Evolutionary conservation across 2,113 vertebrate genomes (phyloP).

Genomic region (Callocephalon fimbriatum): DNA sequence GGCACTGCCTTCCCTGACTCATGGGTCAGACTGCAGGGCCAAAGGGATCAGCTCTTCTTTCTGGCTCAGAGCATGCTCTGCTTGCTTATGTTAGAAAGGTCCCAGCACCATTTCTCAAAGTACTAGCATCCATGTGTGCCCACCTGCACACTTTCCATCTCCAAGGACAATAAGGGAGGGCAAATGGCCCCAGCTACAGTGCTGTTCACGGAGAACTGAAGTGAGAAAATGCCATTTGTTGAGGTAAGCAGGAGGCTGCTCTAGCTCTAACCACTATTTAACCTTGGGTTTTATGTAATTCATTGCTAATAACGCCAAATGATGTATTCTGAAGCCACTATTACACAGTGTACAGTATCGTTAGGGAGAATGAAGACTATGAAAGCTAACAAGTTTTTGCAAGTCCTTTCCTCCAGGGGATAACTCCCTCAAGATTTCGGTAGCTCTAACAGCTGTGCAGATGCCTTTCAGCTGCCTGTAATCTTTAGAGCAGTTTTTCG

Average conservation of each 20-base stretch:
- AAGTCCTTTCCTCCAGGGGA: not conserved
- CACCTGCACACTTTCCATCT: accelerated
- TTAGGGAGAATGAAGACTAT: not conserved
- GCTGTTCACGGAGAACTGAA: not conserved
- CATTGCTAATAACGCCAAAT: not conserved
- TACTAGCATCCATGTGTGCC: accelerated
- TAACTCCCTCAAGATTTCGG: not conserved
- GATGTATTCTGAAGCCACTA: not conserved
- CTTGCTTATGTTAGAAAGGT: not conserved
- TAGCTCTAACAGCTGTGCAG: not conserved
- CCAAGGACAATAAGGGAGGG: not conserved
- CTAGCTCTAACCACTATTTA: not conserved
- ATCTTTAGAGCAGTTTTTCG: not conserved
- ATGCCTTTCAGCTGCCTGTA: not conserved
- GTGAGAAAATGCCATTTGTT: not conserved
- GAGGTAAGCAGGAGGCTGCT: not conserved
- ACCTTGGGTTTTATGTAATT: not conserved
- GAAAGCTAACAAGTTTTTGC: not conserved
- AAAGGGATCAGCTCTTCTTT: not conserved
- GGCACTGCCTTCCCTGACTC: accelerated
- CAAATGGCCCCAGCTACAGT: not conserved
- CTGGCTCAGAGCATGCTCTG: not conserved
- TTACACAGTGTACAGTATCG: not conserved
- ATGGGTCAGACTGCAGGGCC: not conserved
- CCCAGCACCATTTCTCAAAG: not conserved